phyloP scores from a whole-genome alignment of 2,113 vertebrate genomes.

The human (Homo sapiens) region DNA sequence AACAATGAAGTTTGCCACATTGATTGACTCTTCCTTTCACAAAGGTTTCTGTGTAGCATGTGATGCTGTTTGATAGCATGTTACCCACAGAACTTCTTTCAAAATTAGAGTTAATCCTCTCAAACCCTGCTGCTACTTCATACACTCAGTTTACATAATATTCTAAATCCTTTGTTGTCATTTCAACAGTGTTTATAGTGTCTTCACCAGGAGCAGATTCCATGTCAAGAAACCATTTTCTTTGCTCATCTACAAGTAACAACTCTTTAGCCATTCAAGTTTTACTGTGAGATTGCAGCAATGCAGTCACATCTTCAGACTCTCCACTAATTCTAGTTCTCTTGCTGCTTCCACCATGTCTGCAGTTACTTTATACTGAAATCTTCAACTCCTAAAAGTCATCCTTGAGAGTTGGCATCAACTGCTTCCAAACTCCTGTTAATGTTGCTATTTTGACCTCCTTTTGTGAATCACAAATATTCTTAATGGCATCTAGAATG shows the following conservation, averaged over 20 bases:
- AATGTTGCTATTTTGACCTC: not conserved
- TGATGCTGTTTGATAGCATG: not conserved
- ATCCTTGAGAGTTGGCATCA: not conserved
- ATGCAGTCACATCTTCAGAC: not conserved
- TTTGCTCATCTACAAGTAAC: not conserved
- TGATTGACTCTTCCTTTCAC: not conserved
- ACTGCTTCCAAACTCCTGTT: not conserved
- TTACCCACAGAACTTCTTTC: not conserved
- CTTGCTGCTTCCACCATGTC: not conserved
- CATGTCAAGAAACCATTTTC: not conserved
- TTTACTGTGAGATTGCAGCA: not conserved
- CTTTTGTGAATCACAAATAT: not conserved
- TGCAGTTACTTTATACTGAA: not conserved
- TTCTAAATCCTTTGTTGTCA: not conserved
- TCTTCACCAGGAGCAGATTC: not conserved
- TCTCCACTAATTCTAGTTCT: not conserved
- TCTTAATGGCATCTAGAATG: not conserved
- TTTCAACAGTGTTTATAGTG: not conserved
- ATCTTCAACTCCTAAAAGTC: not conserved
- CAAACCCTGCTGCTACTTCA: not conserved
- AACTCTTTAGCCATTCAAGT: not conserved
- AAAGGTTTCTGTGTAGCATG: not conserved
- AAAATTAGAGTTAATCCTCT: not conserved
- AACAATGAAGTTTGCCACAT: not conserved
- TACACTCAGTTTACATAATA: not conserved